phyloP scores from a whole-genome alignment of 2,888 invertebrate genomes.

The Callosobruchus maculatus region DNA sequence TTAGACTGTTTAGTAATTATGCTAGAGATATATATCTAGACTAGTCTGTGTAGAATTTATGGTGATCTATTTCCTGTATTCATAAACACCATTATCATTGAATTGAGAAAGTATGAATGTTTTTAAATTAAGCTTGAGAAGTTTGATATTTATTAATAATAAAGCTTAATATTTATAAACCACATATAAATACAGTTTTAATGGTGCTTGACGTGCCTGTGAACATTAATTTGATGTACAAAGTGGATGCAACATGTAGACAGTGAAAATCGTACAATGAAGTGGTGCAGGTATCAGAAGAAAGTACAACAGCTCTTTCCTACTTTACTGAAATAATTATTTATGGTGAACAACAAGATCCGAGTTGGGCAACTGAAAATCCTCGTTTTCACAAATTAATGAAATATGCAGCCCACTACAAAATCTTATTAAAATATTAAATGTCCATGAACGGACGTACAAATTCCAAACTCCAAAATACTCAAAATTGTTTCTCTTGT shows the following conservation, averaged over 20 bases:
- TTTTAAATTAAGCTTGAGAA: neutral
- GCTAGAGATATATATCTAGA: no score
- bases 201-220: neutral
- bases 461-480: no score
- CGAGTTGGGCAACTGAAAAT: no score
- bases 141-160: neutral
- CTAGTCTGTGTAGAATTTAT: neutral
- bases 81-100: neutral
- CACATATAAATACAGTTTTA: neutral
- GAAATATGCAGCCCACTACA: no score
- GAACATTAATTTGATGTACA: neutral
- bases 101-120: neutral
- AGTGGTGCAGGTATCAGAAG: neutral
- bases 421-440: no score
- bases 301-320: neutral
- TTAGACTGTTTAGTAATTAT: no score
- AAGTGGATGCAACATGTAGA: neutral
- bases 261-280: neutral
- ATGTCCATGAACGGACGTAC: no score
- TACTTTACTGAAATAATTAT: no score
- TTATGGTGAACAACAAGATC: no score
- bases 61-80: neutral
- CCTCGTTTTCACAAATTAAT: no score
- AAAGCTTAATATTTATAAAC: neutral
- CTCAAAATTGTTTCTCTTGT: no score